A percentile compares a stretch with the other conserved stretches of the same genome.
Conservation (phyloP, 2,888 invertebrate genomes). For the Ornithoptera priamus region DNA sequence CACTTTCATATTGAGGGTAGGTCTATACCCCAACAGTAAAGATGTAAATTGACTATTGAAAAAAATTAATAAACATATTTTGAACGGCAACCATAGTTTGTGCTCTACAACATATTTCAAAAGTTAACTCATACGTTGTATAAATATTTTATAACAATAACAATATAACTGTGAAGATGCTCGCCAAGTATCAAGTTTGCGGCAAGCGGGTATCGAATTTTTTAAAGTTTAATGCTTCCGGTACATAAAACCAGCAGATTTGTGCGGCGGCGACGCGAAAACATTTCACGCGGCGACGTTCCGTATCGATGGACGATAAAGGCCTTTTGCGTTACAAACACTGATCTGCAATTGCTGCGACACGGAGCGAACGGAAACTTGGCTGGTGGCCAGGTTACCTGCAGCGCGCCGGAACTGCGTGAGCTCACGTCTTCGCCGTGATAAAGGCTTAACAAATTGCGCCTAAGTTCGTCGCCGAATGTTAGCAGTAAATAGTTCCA, state of each 20-base stretch:
- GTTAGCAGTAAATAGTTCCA: conserved; percentile 72
- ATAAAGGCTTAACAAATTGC: conserved; percentile 77
- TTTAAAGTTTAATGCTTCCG: conserved; percentile 77
- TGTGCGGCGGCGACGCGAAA: conserved; percentile 68
- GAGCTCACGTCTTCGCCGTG: conserved; percentile 39
- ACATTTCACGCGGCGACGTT: conserved; percentile 59
- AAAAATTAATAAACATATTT: too few relatives aligned
- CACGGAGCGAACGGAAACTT: conserved; percentile 78
- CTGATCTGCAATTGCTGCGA: conserved; percentile 78
- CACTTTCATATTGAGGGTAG: too few relatives aligned
- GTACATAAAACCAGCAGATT: conserved; percentile 78
- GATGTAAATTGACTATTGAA: too few relatives aligned
- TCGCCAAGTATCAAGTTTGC: conserved; percentile 17
- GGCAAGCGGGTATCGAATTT: conserved; percentile 58
- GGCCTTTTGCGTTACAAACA: conserved; percentile 80
- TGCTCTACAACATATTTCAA: not conserved
- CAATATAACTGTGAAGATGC: conserved; percentile 6
- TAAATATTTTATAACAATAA: conserved; percentile 21
- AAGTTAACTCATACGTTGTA: not conserved
- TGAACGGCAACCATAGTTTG: too few relatives aligned
- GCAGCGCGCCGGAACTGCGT: conserved; percentile 14
- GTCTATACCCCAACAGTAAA: too few relatives aligned
- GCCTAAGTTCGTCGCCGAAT: conserved; percentile 71
- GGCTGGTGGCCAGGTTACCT: conserved; percentile 75
- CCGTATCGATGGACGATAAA: conserved; percentile 77